Conservation (phyloP, 1,140 invertebrate genomes). For the Tachypleus tridentatus region DNA sequence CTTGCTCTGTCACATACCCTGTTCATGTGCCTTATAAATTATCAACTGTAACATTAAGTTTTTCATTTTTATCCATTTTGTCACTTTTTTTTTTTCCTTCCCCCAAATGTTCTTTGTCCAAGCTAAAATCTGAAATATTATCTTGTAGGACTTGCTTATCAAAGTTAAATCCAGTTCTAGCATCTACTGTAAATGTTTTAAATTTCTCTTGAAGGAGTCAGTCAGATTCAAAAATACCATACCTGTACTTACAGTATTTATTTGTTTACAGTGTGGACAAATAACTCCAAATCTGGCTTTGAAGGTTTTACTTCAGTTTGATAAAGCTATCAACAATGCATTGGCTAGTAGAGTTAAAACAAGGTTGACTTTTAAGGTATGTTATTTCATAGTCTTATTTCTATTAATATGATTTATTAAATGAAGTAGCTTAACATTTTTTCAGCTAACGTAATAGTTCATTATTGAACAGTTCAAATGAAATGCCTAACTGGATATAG, state of each 20-base stretch:
- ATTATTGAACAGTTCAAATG: not conserved
- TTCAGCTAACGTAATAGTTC: constrained; percentile 10
- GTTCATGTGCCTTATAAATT: too few species aligned
- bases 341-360: constrained; percentile 85
- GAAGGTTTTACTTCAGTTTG: constrained; percentile 90
- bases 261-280: constrained; percentile 72
- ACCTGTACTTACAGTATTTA: constrained; percentile 2
- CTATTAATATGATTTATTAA: not conserved
- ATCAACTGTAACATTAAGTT: too few species aligned
- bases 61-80: too few species aligned
- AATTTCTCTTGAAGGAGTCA: too few species aligned
- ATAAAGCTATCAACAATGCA: constrained; percentile 91
- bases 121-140: too few species aligned
- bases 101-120: too few species aligned
- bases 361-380: constrained; percentile 78
- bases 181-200: too few species aligned
- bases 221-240: not conserved
- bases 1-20: too few species aligned
- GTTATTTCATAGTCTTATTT: constrained; percentile 3
- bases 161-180: too few species aligned
- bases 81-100: too few species aligned
- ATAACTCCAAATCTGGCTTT: constrained; percentile 82
- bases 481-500: too few species aligned
- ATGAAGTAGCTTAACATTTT: constrained; percentile 5
- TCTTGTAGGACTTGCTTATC: too few species aligned